A percentile compares a stretch with the other conserved stretches of the same genome.
Evolutionary conservation across 2,113 vertebrate genomes (phyloP).

Genomic region (Sphaerodactylus townsendi): DNA sequence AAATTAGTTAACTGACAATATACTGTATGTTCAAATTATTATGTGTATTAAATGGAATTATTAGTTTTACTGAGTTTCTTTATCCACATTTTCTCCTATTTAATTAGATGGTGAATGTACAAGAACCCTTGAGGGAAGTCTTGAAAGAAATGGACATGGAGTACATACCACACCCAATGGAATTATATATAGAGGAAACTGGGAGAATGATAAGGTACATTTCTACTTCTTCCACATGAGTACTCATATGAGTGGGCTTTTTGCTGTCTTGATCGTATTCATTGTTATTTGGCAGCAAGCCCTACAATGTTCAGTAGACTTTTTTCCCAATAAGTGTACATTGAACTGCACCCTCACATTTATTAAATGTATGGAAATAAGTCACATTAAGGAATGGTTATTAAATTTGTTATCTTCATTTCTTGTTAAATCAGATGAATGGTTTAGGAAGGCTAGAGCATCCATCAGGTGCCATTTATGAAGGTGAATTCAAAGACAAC

Average conservation of each 20-base stretch:
- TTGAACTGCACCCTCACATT: neutral
- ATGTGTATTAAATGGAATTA: neutral
- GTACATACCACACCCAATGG: slow-evolving; percentile 73
- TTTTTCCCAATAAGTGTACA: neutral
- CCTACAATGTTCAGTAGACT: neutral
- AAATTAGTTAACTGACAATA: neutral
- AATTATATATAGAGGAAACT: slow-evolving; percentile 75
- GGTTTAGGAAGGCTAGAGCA: slow-evolving; percentile 79
- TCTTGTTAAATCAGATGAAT: slow-evolving; percentile 75
- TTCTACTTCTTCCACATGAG: neutral
- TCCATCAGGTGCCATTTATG: slow-evolving; percentile 82
- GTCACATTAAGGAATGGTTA: neutral
- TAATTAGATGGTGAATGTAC: slow-evolving; percentile 78
- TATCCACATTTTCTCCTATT: neutral
- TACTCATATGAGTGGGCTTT: neutral
- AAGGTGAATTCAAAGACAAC: slow-evolving; percentile 85
- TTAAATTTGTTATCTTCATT: slow-evolving; percentile 34
- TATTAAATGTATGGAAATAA: neutral
- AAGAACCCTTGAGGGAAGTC: slow-evolving; percentile 63
- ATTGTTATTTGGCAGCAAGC: neutral
- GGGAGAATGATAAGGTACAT: slow-evolving; percentile 81
- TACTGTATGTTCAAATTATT: neutral
- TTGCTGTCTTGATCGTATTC: neutral
- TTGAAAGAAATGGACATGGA: slow-evolving; percentile 77
- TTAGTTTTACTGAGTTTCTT: neutral